phyloP scores from a whole-genome alignment of 2,113 vertebrate genomes.

The Xiphorhynchus elegans region DNA sequence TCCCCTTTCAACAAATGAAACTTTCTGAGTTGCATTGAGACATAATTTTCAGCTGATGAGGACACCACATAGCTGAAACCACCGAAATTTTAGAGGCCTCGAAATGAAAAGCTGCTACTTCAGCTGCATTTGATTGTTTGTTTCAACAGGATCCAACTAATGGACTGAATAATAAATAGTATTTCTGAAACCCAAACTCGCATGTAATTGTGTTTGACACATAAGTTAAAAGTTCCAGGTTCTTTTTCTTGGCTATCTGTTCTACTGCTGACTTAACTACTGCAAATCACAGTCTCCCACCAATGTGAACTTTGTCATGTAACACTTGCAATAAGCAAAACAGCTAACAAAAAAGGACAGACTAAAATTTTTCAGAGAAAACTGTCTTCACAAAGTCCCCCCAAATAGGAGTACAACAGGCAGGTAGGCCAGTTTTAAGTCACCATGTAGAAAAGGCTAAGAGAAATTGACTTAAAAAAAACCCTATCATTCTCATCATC shows the following conservation, averaged over 20 bases:
- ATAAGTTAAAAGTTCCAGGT: not conserved
- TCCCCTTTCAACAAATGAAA: not conserved
- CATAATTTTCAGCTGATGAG: not conserved
- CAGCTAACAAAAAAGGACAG: not conserved
- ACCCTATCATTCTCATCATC: not conserved
- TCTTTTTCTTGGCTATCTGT: not conserved
- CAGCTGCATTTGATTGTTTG: not conserved
- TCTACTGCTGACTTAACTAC: not conserved
- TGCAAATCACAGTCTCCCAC: not conserved
- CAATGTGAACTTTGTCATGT: not conserved
- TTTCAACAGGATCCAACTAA: conserved; percentile 23
- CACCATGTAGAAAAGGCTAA: not conserved
- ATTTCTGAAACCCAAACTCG: not conserved
- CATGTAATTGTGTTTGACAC: conserved; percentile 5
- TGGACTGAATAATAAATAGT: not conserved
- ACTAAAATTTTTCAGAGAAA: not conserved
- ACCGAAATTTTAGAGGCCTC: not conserved
- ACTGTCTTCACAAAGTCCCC: not conserved
- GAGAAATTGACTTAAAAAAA: not conserved
- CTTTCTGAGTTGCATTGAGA: not conserved
- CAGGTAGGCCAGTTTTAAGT: not conserved
- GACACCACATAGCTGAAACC: not conserved
- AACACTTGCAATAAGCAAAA: not conserved
- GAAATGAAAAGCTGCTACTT: not conserved
- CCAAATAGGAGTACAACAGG: not conserved